Evolutionary conservation across 2,113 vertebrate genomes (phyloP).

Genomic region (Scytalopus superciliaris): DNA sequence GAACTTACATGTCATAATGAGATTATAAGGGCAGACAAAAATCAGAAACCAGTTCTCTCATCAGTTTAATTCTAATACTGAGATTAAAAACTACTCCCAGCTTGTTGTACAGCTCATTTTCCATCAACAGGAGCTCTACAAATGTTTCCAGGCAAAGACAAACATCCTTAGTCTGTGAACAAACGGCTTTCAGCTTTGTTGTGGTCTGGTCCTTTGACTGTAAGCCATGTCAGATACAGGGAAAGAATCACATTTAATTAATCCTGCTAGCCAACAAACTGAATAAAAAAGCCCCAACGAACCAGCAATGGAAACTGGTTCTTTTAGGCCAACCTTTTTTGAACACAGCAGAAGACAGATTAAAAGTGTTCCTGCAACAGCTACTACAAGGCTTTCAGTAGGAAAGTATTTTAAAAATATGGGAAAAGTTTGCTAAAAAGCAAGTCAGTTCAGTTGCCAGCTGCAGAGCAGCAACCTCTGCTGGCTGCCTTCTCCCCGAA

Average conservation of each 20-base stretch:
- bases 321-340: neutral
- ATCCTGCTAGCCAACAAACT: neutral
- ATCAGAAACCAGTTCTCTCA: neutral
- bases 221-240: neutral
- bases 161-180: conserved; percentile 43
- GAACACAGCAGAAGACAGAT: neutral
- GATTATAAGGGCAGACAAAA: neutral
- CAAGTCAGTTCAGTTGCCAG: neutral
- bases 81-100: neutral
- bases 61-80: neutral
- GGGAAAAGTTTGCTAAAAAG: neutral
- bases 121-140: conserved; percentile 36
- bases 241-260: conserved; percentile 37
- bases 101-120: conserved; percentile 18
- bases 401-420: neutral
- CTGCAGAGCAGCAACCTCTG: neutral
- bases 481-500: neutral
- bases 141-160: conserved; percentile 45
- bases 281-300: neutral
- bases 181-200: conserved; percentile 54
- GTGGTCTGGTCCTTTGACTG: conserved; percentile 38
- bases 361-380: neutral
- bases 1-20: neutral
- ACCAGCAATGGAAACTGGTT: neutral
- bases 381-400: neutral